A percentile compares a stretch with the other conserved stretches of the same genome.
Evolutionary conservation across 2,113 vertebrate genomes (phyloP).

Genomic region (Polypterus senegalus): DNA sequence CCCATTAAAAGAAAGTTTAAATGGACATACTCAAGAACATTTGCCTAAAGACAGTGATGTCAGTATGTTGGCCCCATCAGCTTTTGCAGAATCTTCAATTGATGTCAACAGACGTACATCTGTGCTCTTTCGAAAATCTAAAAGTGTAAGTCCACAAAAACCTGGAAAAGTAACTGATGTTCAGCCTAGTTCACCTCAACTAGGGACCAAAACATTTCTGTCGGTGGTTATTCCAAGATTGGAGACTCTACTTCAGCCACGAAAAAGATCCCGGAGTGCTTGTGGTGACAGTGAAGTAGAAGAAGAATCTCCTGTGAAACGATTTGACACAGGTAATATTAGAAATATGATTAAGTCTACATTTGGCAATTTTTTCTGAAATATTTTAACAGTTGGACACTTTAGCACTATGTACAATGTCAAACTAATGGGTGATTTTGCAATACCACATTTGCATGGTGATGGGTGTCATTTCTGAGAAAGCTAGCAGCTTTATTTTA

Average conservation of each 20-base stretch:
- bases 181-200: conserved; percentile 65
- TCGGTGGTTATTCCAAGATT: conserved; percentile 94
- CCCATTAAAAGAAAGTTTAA: conserved; percentile 58
- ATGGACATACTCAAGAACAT: conserved; percentile 69
- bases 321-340: conserved; percentile 71
- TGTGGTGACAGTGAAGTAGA: conserved; percentile 65
- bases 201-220: conserved; percentile 92
- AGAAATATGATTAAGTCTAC: not conserved
- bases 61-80: conserved; percentile 72
- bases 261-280: conserved; percentile 82
- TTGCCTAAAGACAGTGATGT: conserved; percentile 61
- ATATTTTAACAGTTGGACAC: too few relatives aligned
- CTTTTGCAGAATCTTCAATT: conserved; percentile 67
- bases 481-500: too few relatives aligned
- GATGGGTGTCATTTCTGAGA: too few relatives aligned
- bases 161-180: conserved; percentile 59
- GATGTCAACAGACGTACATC: conserved; percentile 78
- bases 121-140: conserved; percentile 86
- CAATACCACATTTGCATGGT: too few relatives aligned
- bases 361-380: too few relatives aligned
- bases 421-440: too few relatives aligned
- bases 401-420: too few relatives aligned
- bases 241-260: conserved; percentile 89
- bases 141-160: conserved; percentile 73
- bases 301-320: conserved; percentile 73